Percentiles rank a stretch among this genome's conserved stretches.
Conservation (phyloP, 2,888 invertebrate species). For the Chaetoderma sp. region DNA sequence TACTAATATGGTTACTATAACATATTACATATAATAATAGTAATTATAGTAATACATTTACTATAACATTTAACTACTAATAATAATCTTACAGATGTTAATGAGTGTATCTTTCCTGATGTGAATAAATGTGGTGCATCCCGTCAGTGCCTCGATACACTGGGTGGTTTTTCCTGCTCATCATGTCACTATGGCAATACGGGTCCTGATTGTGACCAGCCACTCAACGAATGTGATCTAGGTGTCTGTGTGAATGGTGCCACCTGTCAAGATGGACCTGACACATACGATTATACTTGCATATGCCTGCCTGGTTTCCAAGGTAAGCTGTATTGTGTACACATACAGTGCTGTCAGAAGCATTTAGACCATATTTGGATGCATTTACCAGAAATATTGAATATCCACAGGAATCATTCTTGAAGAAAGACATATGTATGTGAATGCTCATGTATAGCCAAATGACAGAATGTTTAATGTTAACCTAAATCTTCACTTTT, state of each 20-base stretch:
- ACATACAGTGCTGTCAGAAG: too few relatives aligned
- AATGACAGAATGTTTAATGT: background rate
- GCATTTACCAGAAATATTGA: too few relatives aligned
- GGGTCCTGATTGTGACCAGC: background rate
- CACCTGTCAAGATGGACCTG: background rate
- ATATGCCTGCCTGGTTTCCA: background rate
- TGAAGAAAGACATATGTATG: too few relatives aligned
- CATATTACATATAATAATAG: too few relatives aligned
- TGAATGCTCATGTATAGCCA: too few relatives aligned
- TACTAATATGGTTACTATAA: too few relatives aligned
- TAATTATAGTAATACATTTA: too few relatives aligned
- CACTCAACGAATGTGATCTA: background rate
- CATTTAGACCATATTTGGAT: too few relatives aligned
- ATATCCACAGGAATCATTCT: too few relatives aligned
- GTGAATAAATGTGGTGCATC: background rate
- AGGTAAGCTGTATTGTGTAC: background rate
- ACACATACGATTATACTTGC: background rate
- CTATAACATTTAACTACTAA: background rate
- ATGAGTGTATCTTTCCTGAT: conserved; percentile 6
- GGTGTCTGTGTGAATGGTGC: background rate
- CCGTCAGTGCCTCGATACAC: background rate
- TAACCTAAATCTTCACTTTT: background rate
- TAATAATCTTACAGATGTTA: background rate
- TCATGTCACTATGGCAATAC: background rate
- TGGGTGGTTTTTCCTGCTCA: background rate